Percentiles rank a stretch among this genome's conserved stretches.
Conservation (phyloP, 2,888 invertebrate species). For the Leptodirus hochenwartii region DNA sequence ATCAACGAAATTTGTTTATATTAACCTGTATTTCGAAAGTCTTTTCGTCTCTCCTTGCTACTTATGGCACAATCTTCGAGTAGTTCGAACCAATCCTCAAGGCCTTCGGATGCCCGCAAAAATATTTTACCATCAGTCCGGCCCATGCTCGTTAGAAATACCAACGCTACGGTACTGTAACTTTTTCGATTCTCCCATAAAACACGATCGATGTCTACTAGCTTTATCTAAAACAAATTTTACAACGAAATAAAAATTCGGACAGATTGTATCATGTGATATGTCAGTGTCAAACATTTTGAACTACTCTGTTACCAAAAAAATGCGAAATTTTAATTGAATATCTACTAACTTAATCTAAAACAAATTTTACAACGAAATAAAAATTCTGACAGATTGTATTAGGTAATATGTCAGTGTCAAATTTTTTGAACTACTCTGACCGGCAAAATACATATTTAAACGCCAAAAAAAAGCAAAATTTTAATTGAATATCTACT, state of each 20-base stretch:
- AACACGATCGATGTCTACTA: slow-evolving; percentile 43
- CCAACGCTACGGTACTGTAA: slow-evolving; percentile 38
- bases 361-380: too few species aligned
- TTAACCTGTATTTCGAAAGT: slow-evolving; percentile 31
- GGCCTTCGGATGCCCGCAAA: slow-evolving; percentile 32
- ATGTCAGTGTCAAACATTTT: slow-evolving; percentile 1
- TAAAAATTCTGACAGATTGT: too few species aligned
- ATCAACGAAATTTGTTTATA: too few species aligned
- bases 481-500: too few species aligned
- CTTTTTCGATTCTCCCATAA: slow-evolving; percentile 47
- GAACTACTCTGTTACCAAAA: too few species aligned
- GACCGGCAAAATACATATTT: too few species aligned
- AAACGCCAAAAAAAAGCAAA: too few species aligned
- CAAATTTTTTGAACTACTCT: too few species aligned
- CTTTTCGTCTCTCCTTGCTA: slow-evolving; percentile 42
- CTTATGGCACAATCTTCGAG: slow-evolving; percentile 44
- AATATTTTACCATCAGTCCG: slow-evolving; percentile 30
- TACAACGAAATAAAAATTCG: too few species aligned
- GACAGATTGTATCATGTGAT: slow-evolving; percentile 24
- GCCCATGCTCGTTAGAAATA: slow-evolving; percentile 32
- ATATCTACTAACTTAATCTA: too few species aligned
- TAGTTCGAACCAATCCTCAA: slow-evolving; percentile 47
- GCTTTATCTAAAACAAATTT: slow-evolving; percentile 23
- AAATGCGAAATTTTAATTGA: too few species aligned
- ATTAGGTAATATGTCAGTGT: too few species aligned